Base-by-base conservation (phyloP, 2,888 invertebrate genomes). In the Polyommatus iphigenia region DNA sequence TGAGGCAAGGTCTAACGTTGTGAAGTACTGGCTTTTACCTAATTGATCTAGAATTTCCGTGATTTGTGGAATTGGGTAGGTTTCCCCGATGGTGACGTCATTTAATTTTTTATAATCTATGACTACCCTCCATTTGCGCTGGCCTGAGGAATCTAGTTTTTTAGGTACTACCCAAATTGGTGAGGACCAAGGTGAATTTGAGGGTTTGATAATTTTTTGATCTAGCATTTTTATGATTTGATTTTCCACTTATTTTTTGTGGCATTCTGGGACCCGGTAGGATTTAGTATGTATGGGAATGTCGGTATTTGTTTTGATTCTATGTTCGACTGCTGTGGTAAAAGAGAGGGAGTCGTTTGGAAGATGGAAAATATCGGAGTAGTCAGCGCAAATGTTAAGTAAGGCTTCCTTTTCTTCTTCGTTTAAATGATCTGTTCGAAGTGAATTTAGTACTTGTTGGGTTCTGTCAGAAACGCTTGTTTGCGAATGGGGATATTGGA, bases 281-380 rank as follows among this genome's bases (percentile, higher is more conserved):
- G 24, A 24, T 24, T 24, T 24, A 24, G 24, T 24, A 24, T 24
- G 24, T 24, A 24, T 24, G 24, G 24, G 24, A 24, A 24, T 24
- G 24, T 24, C 24, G 24, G 24, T 24, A 24, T 24, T 24, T 24
- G 24, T 24, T 24, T 24, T 24, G 24, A 24, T 24, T 24, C 24
- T 24, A 24, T 24, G 24, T 24, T 24, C 24, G 2, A 24, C 24
- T 24, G 24, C 24, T 24, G 24, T 24, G 24, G 24, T 24, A 24
- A 24, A 24, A 24, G 24, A 24, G 2, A 24, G 24, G 24, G 24
- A 24, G 24, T 24, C 24, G 2, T 24, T 18, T 46, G 73, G 73
- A n/a, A 73, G 46, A 8, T 73, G 73, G 10, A 50, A 73, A 13
- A 73, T 46, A 24, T 73, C 73, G 3, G 73, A 50, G n/a, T 73